Base-by-base conservation (phyloP, 1,140 invertebrate species). In the Drosophila mojavensis region DNA sequence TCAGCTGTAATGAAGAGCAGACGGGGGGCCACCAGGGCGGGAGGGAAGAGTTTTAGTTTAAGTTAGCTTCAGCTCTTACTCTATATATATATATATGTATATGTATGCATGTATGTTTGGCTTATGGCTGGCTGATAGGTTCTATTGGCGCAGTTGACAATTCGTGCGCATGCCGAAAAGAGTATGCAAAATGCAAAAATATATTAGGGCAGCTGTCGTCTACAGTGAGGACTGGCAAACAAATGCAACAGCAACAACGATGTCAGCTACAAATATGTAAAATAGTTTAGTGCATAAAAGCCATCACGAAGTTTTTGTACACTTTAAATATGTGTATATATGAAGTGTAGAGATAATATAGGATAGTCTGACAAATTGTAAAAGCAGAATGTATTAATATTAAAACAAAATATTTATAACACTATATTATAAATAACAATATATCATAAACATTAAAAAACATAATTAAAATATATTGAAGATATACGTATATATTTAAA, bases 1-100 rank as follows among this genome's bases (percentile, higher is more conserved):
- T 94, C 62, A 94, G 91, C 95, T 95, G 93, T 62, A 93, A 94
- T 53, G 75, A 88, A 84, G 81, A 36, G 45, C 33, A 20, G 45
- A 59, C 43, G 43, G 39, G 20, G 20, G 20, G 20, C 1, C 4
- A 11, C 20, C 43, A 56, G 20, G 20, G 26, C 10, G 30, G 61
- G 24, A 58, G 43, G 61, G 28, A 53, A 36, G 41, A 4, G 13
- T 60, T 60, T 60, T 47, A 48, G 58, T 60, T 56, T 33, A 43
- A 69, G 75, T 82, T 81, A 77, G 74, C 59, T 60, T 39, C 28
- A 54, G 60, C 5, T 65, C 64, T 47, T 41, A 30, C 39, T 17
- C 1, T 20, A 20, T 54, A 11, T 47, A 45, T 66, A 33, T 4
- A 30, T 20, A 51, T 62, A 20, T 67, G 15, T 64, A 47, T 50